Evolutionary conservation across 2,888 invertebrate genomes (phyloP).

Genomic region (Candidula unifasciata): DNA sequence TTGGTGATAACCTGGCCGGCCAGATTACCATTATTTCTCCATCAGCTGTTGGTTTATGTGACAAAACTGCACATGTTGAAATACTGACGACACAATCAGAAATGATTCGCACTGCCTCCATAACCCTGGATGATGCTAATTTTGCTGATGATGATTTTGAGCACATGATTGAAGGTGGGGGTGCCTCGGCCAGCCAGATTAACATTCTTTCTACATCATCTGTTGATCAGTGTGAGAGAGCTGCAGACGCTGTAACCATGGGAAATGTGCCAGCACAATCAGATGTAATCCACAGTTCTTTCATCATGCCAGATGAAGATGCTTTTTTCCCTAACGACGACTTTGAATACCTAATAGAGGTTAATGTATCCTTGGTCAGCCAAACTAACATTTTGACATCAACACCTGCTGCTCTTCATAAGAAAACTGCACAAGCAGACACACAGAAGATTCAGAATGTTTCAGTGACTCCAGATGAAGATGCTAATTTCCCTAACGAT

Average conservation of each 20-base stretch:
- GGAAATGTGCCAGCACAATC: too few relatives aligned
- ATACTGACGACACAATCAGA: too few relatives aligned
- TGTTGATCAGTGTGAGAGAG: too few relatives aligned
- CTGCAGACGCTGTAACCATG: not conserved
- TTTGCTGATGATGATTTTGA: not conserved
- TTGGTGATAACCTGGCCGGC: slow-evolving; percentile 32
- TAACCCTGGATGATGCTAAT: not conserved
- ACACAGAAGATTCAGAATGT: too few relatives aligned
- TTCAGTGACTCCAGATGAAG: too few relatives aligned
- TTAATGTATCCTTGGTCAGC: slow-evolving; percentile 33
- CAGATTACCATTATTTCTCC: not conserved
- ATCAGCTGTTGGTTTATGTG: not conserved
- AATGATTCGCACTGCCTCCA: too few relatives aligned
- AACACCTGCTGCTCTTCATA: too few relatives aligned
- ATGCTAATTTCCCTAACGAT: not conserved
- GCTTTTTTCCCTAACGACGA: slow-evolving; percentile 35
- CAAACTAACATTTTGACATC: not conserved
- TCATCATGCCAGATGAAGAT: not conserved
- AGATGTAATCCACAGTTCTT: not conserved
- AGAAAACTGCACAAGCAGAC: too few relatives aligned
- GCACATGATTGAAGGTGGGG: slow-evolving; percentile 22
- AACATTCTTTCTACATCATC: not conserved
- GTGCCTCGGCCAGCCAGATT: not conserved
- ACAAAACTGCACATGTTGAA: too few relatives aligned
- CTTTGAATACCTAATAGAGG: slow-evolving; percentile 22